These are phyloP conservation scores for Dusona sp. DNA, from an alignment of 2,888 invertebrate genomes.

Conservation along the genomic window DNA sequence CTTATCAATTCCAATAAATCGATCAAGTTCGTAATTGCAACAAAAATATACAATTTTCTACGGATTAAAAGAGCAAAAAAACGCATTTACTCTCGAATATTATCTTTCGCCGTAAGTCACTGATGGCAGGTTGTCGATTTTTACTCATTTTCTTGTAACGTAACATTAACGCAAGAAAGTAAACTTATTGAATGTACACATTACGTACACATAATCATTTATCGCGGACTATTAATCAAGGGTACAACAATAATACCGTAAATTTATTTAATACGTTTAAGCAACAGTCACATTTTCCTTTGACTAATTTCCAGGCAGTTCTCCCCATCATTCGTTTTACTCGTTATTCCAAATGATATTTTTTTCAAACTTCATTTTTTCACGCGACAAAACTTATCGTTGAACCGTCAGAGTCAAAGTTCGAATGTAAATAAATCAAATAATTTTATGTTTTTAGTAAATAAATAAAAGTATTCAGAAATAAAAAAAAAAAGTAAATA, in stretches of 20 bases:
- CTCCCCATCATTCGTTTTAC: background rate
- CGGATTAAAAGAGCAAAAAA: background rate
- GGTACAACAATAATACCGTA: too few species aligned
- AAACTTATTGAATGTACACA: background rate
- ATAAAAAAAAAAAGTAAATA: too few species aligned
- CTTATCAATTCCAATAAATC: slow-evolving; percentile 15
- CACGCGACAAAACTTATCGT: too few species aligned
- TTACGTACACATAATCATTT: background rate
- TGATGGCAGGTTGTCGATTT: background rate
- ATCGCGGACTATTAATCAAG: background rate
- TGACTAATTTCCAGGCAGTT: background rate
- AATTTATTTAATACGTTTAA: background rate
- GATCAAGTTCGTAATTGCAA: background rate
- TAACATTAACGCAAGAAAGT: background rate
- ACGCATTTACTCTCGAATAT: background rate
- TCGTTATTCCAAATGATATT: background rate
- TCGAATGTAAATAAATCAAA: too few species aligned
- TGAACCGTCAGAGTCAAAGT: too few species aligned
- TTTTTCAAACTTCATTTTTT: too few species aligned
- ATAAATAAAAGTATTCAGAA: too few species aligned
- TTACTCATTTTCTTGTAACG: background rate
- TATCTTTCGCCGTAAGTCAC: background rate
- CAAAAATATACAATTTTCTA: slow-evolving; percentile 6
- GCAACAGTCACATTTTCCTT: background rate
- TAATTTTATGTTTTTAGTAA: too few species aligned